Conservation (phyloP, 1,140 invertebrate species). For the Apis mellifera region Amel_HAv3.1 CM009941.2:11934001-11934500, state of each 20-base stretch:
- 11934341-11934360: no score
- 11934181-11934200: not conserved
- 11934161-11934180: conserved; percentile 8
- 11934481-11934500: not conserved
- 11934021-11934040: not conserved
- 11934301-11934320: no score
- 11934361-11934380: no score
- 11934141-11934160: not conserved
- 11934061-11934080: no score
- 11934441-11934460: no score
- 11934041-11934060: not conserved
- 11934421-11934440: no score
- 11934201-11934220: not conserved
- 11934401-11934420: no score
- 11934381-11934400: not conserved
- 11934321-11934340: no score
- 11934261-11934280: not conserved
- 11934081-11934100: not conserved
- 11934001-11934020: not conserved
- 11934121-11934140: not conserved
- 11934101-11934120: not conserved
- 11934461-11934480: not conserved
- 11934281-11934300: not conserved
- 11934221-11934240: not conserved
- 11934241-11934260: not conserved